phyloP scores from a whole-genome alignment of 2,888 invertebrate species.

The Diaperis boleti region DNA sequence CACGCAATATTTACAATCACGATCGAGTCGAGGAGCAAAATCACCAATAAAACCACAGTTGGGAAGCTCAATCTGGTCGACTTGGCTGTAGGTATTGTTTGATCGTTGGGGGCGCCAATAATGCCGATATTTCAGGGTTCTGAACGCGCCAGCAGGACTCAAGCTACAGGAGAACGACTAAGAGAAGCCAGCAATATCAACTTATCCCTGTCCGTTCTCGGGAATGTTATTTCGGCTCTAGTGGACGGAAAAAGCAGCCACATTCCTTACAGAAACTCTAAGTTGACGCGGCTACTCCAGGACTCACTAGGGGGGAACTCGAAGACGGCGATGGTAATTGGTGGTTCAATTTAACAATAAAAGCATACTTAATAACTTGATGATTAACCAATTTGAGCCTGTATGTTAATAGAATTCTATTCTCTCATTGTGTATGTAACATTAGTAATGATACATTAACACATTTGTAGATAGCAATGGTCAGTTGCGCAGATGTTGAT shows the following conservation, averaged over 20 bases:
- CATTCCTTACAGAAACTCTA: constrained; percentile 98
- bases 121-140: constrained; percentile 79
- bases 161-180: constrained; percentile 90
- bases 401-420: too few species aligned
- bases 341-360: not conserved
- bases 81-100: constrained; percentile 80
- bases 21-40: constrained; percentile 92
- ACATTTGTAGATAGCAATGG: constrained; percentile 85
- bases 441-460: too few species aligned
- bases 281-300: constrained; percentile 92
- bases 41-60: constrained; percentile 87
- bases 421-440: too few species aligned
- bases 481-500: constrained; percentile 96
- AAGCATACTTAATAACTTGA: too few species aligned
- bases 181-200: constrained; percentile 99
- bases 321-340: constrained; percentile 89
- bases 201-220: constrained; percentile 95
- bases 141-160: constrained; percentile 96
- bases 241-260: constrained; percentile 98
- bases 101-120: constrained; percentile 10
- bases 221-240: constrained; percentile 97
- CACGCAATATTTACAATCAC: constrained; percentile 99
- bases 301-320: constrained; percentile 98
- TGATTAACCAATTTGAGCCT: too few species aligned
- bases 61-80: constrained; percentile 98